A percentile compares a stretch with the other conserved stretches of the same genome.
These are phyloP conservation scores for Galaxea fascicularis DNA, from an alignment of 92 coral and sea anemone species.

Conservation along the genomic window DNA sequence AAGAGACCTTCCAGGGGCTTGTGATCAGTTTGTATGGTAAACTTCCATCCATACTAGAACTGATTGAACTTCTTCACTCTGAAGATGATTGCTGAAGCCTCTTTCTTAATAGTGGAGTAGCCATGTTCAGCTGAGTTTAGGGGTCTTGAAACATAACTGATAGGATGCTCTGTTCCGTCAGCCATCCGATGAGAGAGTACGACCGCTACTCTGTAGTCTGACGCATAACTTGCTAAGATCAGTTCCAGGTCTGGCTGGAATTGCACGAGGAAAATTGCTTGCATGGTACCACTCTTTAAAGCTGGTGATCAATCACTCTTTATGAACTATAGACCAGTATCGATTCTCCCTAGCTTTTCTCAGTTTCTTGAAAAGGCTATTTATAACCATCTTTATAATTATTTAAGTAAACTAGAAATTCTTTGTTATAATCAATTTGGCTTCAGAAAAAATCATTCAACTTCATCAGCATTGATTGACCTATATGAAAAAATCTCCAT, in stretches of 20 bases:
- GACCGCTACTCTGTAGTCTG: conserved; percentile 50
- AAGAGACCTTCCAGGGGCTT: conserved; percentile 35
- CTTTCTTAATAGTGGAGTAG: conserved; percentile 44
- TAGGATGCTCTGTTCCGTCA: conserved; percentile 57
- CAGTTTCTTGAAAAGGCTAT: too few species aligned
- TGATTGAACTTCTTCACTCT: conserved; percentile 59
- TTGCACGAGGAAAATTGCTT: conserved; percentile 58
- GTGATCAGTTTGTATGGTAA: conserved; percentile 53
- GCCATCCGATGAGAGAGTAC: conserved; percentile 50
- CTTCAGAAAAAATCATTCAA: too few species aligned
- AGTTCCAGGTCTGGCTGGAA: conserved; percentile 47
- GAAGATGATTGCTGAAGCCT: conserved; percentile 44
- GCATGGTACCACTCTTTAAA: too few species aligned
- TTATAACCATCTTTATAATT: too few species aligned
- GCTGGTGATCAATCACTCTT: too few species aligned
- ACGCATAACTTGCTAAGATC: conserved; percentile 54
- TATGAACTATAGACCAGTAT: too few species aligned
- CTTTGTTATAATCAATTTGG: too few species aligned
- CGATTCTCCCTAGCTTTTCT: too few species aligned
- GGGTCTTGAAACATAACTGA: conserved; percentile 59
- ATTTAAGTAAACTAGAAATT: too few species aligned
- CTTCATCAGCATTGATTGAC: too few species aligned
- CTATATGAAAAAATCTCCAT: too few species aligned
- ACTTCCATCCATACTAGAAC: conserved; percentile 47
- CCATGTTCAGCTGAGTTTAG: conserved; percentile 45